Evolutionary conservation across 2,888 invertebrate species (phyloP), one percentile per base, ranked within the genome.

Genomic region (Amblyjoppa fuscipennis): DNA sequence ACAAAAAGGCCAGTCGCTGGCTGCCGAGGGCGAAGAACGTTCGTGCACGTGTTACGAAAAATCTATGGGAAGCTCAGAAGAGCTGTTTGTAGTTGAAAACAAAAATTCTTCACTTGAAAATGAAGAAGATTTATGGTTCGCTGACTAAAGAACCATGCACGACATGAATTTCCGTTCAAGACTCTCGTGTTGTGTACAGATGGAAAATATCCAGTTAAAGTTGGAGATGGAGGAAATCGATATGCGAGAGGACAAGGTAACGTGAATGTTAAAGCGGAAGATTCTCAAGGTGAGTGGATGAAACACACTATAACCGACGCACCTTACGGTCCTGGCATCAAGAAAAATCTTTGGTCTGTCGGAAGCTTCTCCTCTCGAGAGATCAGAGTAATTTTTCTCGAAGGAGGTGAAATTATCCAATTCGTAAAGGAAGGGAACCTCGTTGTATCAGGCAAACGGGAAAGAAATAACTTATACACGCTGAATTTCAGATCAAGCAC

Each of bases 91-190:
- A 38, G 38, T 7, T 49, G 70, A 45, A 70, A 49, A 51, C 11
- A 70, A 13, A 28, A 59, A 70, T 9, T 20, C 2, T 20, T 64
- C 13, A 31, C 4, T 3, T 56, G 34, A 31, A 28, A 53, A 28
- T 13, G 66, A n/a, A 38, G 70, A 31, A 25, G 41, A 49, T 56
- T 4, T n/a, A 1, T 86, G 83, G 83, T 83, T 53, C 28, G 69
- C 81, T 11, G 84, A 86, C 41, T 84, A 82, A 5, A 84, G 75
- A 11, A 82, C 86, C 1, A 82, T 81, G n/a, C 74, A 82, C 28
- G 80, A 87, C 61, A 71, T 87, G 84, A 71, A 53, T 9, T 79
- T 77, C 34, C 41, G 81, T 76, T 83, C 13, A 64, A 1, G 51
- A 77, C 77, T 61, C 81, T 71, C 25, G 16, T 3, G 0, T 16